Evolutionary conservation across 1,140 invertebrate species (phyloP), one percentile per base, ranked within the genome.

Genomic region (Nasonia longicornis): DNA sequence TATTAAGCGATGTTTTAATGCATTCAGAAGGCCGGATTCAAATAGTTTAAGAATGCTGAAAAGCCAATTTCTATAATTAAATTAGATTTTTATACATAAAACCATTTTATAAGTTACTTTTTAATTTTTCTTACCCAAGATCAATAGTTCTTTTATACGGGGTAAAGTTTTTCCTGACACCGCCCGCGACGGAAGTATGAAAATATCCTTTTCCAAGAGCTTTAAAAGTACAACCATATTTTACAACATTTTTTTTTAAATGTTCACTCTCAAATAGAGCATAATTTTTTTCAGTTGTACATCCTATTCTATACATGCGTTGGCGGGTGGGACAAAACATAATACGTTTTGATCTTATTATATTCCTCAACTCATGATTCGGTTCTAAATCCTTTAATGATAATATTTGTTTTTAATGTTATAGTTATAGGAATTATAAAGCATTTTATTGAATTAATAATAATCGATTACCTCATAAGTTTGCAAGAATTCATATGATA

Each of bases 121-220:
- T 29, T 67, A 63, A 14, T 29, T 26, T 31, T 63, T 26, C 77
- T 84, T 84, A 86, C 85, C 83, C 85, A 0, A 81, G n/a, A 63
- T 87, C 84, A 10, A 87, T 81, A 0, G 81, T 67, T 7, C 77
- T 79, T 67, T 81, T 86, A 26, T 85, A 58, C 0, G n/a, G 72
- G 1, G 63, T 71, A 64, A 85, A 86, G 12, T 79, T 81, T 38
- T 66, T 75, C 0, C 58, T 67, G n/a, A 85, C 77, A 12, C 80
- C 86, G 0, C 83, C 81, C n/a, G 73, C 4, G 14, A 86, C 58
- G 73, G 74, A 82, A 0, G 66, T 31, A 0, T 16, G 1, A 2
- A 42, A 29, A 11, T 82, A 76, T 2, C n/a, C 0, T 16, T 20
- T 0, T 42, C 84, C 80, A 6, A 69, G 22, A 11, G 82, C 73